phyloP scores from a whole-genome alignment of 2,113 vertebrate genomes.

The Charina bottae region DNA sequence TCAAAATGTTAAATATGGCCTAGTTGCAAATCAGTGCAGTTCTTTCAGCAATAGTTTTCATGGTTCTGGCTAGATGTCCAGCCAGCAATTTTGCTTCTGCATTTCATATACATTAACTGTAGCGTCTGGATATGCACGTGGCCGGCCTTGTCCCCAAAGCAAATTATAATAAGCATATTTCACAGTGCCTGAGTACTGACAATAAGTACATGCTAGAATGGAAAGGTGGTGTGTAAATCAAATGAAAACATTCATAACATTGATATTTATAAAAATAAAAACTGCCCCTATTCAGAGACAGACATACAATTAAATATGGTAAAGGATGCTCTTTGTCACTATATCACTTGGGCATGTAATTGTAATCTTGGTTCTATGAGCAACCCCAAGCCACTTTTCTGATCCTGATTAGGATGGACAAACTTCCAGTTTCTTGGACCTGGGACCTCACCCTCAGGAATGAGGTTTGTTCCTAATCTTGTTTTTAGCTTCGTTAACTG shows the following conservation, averaged over 20 bases:
- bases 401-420: neutral
- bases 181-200: neutral
- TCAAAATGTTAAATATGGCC: too few species aligned
- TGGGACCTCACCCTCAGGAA: neutral
- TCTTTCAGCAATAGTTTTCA: too few species aligned
- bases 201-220: neutral
- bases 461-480: neutral
- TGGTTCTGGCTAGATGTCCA: too few species aligned
- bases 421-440: neutral
- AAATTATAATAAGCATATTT: neutral
- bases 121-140: neutral
- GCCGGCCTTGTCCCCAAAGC: too few species aligned
- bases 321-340: neutral
- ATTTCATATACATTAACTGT: too few species aligned
- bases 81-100: too few species aligned
- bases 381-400: neutral
- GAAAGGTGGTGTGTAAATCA: neutral
- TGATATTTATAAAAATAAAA: neutral
- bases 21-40: too few species aligned
- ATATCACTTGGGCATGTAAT: neutral
- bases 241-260: neutral
- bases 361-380: neutral
- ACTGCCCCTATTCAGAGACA: neutral
- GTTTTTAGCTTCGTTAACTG: too few species aligned
- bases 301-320: neutral